Percentiles rank a stretch among this genome's conserved stretches.
Evolutionary conservation across 2,113 vertebrate genomes (phyloP).

Genomic region (Cyprinodon variegatus): DNA sequence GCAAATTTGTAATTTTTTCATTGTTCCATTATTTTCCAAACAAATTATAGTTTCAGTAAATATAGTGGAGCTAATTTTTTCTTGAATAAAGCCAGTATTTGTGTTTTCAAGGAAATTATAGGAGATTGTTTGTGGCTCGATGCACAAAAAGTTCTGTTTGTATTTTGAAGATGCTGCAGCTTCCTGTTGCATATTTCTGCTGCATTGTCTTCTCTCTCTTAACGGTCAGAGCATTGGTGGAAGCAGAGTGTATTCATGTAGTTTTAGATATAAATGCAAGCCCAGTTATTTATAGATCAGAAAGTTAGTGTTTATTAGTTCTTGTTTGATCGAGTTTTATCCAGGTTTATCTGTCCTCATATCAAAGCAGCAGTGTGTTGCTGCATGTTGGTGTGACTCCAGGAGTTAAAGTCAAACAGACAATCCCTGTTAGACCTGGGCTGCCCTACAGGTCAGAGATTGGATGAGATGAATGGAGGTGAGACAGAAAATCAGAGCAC

Average conservation of each 20-base stretch:
- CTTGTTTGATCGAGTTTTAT: neutral
- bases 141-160: conserved; percentile 8
- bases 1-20: no score
- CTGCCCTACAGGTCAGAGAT: conserved; percentile 6
- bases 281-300: neutral
- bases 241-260: conserved; percentile 10
- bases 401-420: conserved; percentile 31
- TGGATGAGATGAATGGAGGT: conserved; percentile 15
- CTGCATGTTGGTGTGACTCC: neutral
- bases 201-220: conserved; percentile 37
- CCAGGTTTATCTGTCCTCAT: neutral
- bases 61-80: no score
- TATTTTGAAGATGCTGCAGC: conserved; percentile 5
- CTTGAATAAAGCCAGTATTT: neutral
- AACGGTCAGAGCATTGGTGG: conserved; percentile 34
- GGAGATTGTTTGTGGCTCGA: neutral
- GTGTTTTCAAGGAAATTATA: conserved; percentile 4
- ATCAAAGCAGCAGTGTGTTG: conserved; percentile 4
- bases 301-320: rapidly evolving
- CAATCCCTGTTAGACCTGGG: conserved; percentile 39
- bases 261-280: neutral
- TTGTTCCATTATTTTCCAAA: no score
- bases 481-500: conserved; percentile 9
- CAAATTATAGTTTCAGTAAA: no score
- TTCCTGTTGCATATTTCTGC: conserved; percentile 26